These are phyloP conservation scores for Peromyscus attwateri DNA, from an alignment of 2,797 vertebrate species.

Conservation along the genomic window DNA sequence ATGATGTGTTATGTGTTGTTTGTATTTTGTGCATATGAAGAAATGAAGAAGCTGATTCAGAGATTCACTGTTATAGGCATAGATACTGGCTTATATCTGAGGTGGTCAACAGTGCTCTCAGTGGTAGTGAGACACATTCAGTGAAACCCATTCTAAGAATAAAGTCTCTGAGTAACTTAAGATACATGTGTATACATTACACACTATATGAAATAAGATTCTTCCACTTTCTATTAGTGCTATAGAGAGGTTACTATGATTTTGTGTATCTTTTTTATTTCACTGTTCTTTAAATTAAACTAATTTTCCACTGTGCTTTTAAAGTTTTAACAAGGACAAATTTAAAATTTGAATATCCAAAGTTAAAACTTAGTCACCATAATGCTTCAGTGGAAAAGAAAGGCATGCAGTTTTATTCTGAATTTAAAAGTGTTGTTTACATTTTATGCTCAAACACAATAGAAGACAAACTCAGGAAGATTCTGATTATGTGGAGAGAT, in stretches of 20 bases:
- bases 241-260: neutral
- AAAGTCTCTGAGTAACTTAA: slow-evolving; percentile 44
- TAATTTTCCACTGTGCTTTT: neutral
- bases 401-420: slow-evolving; percentile 47
- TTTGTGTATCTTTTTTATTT: slow-evolving; percentile 31
- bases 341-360: slow-evolving; percentile 40
- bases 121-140: neutral
- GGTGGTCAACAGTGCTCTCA: rapidly evolving
- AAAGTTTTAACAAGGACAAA: neutral
- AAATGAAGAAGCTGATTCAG: neutral
- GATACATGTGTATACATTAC: rapidly evolving
- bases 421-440: slow-evolving; percentile 74
- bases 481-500: slow-evolving; percentile 82
- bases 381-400: slow-evolving; percentile 31
- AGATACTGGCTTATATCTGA: neutral
- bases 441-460: slow-evolving; percentile 44
- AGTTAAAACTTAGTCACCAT: slow-evolving; percentile 30
- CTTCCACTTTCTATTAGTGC: neutral
- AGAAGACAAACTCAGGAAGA: slow-evolving; percentile 75
- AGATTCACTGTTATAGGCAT: neutral
- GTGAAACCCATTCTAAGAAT: neutral
- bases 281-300: slow-evolving; percentile 23
- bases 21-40: neutral
- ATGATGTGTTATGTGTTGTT: neutral
- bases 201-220: slow-evolving; percentile 25